These are phyloP conservation scores for Caenorhabditis briggsae DNA, from an alignment of 1,140 invertebrate genomes.

Conservation along the genomic window DNA sequence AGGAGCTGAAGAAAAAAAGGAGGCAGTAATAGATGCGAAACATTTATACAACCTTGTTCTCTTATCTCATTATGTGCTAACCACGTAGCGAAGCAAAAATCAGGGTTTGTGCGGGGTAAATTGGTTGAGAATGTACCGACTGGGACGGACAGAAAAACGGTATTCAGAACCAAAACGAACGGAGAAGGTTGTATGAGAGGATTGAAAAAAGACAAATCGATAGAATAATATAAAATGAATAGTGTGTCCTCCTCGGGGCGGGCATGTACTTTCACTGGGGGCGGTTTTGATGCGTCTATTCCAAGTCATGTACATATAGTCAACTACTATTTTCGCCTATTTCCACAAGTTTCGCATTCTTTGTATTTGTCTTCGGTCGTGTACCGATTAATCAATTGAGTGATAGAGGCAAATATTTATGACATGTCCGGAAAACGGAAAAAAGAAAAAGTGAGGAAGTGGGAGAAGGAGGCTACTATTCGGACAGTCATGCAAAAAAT, in stretches of 20 bases:
- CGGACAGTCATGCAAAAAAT: background rate
- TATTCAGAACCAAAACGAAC: background rate
- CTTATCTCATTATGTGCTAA: conserved; percentile 29
- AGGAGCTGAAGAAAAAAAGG: background rate
- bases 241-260: conserved; percentile 10
- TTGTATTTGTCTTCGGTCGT: conserved; percentile 42
- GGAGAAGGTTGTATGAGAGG: background rate
- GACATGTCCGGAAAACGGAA: conserved; percentile 43
- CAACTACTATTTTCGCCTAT: conserved; percentile 13
- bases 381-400: background rate
- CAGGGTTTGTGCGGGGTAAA: background rate
- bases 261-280: conserved; percentile 17
- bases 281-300: conserved; percentile 16
- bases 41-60: conserved; percentile 1
- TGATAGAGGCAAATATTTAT: conserved; percentile 46
- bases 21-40: background rate
- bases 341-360: background rate
- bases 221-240: background rate
- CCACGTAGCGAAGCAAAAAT: conserved; percentile 30
- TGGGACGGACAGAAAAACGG: background rate
- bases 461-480: background rate
- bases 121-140: background rate
- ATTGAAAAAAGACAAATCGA: conserved; percentile 16
- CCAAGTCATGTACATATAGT: conserved; percentile 26
- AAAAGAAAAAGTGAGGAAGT: background rate